phyloP scores from a whole-genome alignment of 1,140 invertebrate species.

The Dendroctonus valens region DNA sequence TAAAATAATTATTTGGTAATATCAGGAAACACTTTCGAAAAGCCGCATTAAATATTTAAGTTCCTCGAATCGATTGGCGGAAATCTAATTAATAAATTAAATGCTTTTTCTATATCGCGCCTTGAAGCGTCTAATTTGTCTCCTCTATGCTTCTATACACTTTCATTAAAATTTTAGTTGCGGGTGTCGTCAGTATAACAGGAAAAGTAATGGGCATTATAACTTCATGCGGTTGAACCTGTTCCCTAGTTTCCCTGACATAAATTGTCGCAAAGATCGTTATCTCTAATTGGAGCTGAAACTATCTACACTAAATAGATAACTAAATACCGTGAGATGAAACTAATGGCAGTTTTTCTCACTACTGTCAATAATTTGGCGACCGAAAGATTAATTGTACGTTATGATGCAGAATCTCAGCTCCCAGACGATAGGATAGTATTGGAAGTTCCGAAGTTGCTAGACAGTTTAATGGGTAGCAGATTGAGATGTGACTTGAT shows the following conservation, averaged over 20 bases:
- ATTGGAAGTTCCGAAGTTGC: no score
- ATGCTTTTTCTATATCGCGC: no score
- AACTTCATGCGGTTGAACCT: slow-evolving; percentile 14
- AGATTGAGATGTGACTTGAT: no score
- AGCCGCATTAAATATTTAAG: no score
- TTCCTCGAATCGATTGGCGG: no score
- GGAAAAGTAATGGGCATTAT: slow-evolving; percentile 18
- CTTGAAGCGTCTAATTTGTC: no score
- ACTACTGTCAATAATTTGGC: slow-evolving; percentile 6
- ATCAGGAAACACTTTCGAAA: no score
- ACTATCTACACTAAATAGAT: slow-evolving; percentile 17
- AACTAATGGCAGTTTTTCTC: slow-evolving; percentile 12
- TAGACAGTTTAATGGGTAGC: no score
- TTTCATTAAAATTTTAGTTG: slow-evolving; percentile 13
- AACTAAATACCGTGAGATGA: slow-evolving; percentile 13
- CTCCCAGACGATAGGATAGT: no score
- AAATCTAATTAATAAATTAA: no score
- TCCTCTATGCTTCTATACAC: background rate
- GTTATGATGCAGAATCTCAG: no score
- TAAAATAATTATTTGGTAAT: no score
- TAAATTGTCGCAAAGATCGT: slow-evolving; percentile 18
- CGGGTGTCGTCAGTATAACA: slow-evolving; percentile 5
- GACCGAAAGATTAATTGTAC: slow-evolving; percentile 4
- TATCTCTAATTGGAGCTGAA: slow-evolving; percentile 18
- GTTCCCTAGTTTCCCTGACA: slow-evolving; percentile 10